phyloP scores from a whole-genome alignment of 2,888 invertebrate species.

The Pyrgus malvae region DNA sequence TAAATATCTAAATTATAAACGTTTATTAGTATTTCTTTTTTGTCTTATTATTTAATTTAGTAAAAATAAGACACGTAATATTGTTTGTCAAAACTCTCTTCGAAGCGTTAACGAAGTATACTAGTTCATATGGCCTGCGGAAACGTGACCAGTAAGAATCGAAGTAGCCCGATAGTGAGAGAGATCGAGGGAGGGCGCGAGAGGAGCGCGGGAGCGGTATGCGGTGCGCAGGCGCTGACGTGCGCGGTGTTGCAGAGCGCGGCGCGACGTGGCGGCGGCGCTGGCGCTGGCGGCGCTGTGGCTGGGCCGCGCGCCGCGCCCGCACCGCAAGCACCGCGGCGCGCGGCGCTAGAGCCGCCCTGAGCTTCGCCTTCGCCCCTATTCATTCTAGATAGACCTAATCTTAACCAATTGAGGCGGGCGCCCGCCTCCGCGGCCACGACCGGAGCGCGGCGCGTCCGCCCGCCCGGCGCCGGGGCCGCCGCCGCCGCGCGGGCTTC shows the following conservation, averaged over 20 bases:
- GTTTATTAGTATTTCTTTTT: too few species aligned
- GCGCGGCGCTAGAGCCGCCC: conserved; percentile 80
- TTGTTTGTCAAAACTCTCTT: too few species aligned
- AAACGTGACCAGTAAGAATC: too few species aligned
- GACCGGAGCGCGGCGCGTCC: conserved; percentile 51
- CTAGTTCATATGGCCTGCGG: too few species aligned
- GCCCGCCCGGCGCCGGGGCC: conserved; percentile 51
- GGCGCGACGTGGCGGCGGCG: conserved; percentile 58
- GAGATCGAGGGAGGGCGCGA: too few species aligned
- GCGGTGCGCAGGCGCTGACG: not conserved
- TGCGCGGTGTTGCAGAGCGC: conserved; percentile 48
- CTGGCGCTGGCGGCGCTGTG: conserved; percentile 66
- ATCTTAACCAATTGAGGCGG: conserved; percentile 75
- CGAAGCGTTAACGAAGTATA: too few species aligned
- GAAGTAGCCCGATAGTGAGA: too few species aligned
- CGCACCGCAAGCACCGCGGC: conserved; percentile 81
- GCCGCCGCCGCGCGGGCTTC: conserved; percentile 44
- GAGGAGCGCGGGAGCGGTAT: not conserved
- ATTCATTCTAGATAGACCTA: conserved; percentile 80
- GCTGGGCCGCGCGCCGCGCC: conserved; percentile 58
- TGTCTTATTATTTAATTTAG: too few species aligned
- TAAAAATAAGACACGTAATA: too few species aligned
- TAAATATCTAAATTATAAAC: too few species aligned
- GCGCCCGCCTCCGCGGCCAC: conserved; percentile 55
- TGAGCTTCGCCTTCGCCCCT: conserved; percentile 55